phyloP scores from a whole-genome alignment of 2,113 vertebrate genomes.

The Cottus gobio region DNA sequence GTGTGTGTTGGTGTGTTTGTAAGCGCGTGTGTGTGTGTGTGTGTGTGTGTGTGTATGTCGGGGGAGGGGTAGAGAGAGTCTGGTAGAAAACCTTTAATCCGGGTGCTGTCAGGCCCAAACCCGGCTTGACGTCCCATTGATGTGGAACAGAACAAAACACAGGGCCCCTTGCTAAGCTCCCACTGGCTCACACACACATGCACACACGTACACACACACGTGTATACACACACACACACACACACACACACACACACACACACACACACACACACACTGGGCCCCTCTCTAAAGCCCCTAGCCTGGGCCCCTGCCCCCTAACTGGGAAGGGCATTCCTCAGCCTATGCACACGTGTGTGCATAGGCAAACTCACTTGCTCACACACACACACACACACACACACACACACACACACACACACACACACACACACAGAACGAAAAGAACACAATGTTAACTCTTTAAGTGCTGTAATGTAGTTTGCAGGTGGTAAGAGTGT shows the following conservation, averaged over 20 bases:
- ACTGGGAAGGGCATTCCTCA: slow-evolving; percentile 77
- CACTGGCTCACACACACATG: slow-evolving; percentile 75
- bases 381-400: slow-evolving; percentile 56
- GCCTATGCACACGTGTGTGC: slow-evolving; percentile 53
- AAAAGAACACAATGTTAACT: slow-evolving; percentile 80
- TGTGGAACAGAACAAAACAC: slow-evolving; percentile 89
- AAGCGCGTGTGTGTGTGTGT: slow-evolving; percentile 68
- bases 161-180: slow-evolving; percentile 91
- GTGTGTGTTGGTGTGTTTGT: slow-evolving; percentile 21
- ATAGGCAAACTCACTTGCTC: slow-evolving; percentile 34
- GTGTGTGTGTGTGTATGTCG: slow-evolving; percentile 69
- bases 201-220: slow-evolving; percentile 74
- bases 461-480: slow-evolving; percentile 81
- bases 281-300: slow-evolving; percentile 72
- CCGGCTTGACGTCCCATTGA: slow-evolving; percentile 84
- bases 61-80: slow-evolving; percentile 86
- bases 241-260: slow-evolving; percentile 52
- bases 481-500: slow-evolving; percentile 81
- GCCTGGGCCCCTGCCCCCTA: slow-evolving; percentile 72
- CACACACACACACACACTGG: slow-evolving; percentile 43
- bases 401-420: slow-evolving; percentile 68
- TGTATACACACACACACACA: slow-evolving; percentile 37
- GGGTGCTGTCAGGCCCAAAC: slow-evolving; percentile 83
- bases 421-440: slow-evolving; percentile 37
- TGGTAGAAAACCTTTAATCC: slow-evolving; percentile 84